Evolutionary conservation across 2,797 vertebrate genomes (phyloP).

Genomic region (Enteromius argenteus): DNA sequence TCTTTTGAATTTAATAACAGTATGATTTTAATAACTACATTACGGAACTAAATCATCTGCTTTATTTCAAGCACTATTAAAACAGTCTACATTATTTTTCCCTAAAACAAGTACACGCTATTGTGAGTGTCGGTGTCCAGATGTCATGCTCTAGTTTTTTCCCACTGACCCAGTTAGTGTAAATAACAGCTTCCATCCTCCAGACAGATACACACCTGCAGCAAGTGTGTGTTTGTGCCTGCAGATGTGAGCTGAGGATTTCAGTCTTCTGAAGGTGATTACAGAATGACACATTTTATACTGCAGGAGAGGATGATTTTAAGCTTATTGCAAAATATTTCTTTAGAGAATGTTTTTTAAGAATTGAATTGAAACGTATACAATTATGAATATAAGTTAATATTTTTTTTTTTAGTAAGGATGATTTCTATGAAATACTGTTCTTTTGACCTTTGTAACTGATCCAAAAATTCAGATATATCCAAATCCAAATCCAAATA

Average conservation of each 20-base stretch:
- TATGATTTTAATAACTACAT: neutral
- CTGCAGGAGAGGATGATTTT: neutral
- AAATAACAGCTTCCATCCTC: conserved; percentile 42
- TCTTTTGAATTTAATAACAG: neutral
- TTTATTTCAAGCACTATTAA: neutral
- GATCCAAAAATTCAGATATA: neutral
- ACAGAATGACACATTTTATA: neutral
- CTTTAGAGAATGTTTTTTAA: neutral
- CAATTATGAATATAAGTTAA: neutral
- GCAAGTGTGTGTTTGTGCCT: conserved; percentile 2
- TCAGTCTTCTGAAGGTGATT: neutral
- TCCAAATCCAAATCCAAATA: no score
- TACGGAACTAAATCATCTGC: neutral
- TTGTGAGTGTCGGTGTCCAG: conserved; percentile 42
- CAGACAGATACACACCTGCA: conserved; percentile 31
- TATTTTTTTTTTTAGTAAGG: neutral
- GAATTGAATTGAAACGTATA: neutral
- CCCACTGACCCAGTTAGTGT: conserved; percentile 73
- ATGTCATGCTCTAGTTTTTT: conserved; percentile 59
- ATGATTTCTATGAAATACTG: neutral
- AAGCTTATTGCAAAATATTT: neutral
- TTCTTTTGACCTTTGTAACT: neutral
- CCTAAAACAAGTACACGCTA: conserved; percentile 29
- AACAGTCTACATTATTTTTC: conserved; percentile 6
- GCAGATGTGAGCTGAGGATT: conserved; percentile 4